phyloP scores from a whole-genome alignment of 2,797 vertebrate species.

The Picus viridis region DNA sequence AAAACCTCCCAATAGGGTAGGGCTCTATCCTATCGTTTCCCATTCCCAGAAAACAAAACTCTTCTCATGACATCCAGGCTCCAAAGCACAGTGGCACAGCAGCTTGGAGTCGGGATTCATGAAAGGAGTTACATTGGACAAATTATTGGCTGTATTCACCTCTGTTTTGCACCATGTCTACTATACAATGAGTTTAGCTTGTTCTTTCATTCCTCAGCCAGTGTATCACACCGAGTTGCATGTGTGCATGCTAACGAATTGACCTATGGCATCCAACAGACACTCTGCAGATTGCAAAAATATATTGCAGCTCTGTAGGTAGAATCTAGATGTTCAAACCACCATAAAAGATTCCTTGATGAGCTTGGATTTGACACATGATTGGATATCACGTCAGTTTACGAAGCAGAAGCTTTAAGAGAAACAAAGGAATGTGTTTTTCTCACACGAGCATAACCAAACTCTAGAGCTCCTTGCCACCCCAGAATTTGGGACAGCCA shows the following conservation, averaged over 20 bases:
- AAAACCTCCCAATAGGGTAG: background rate
- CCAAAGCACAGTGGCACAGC: background rate
- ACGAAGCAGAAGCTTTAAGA: background rate
- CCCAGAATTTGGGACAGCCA: background rate
- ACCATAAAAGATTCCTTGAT: background rate
- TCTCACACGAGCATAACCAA: background rate
- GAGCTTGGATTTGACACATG: background rate
- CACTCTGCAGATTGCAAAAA: background rate
- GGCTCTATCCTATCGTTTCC: background rate
- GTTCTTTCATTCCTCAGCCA: background rate
- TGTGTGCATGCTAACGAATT: background rate
- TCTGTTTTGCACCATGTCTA: background rate
- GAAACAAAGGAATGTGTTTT: background rate
- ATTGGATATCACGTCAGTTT: background rate
- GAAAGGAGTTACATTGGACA: background rate
- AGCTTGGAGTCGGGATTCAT: background rate
- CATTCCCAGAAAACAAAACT: background rate
- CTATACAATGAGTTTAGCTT: background rate
- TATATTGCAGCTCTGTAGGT: background rate
- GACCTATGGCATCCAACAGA: background rate
- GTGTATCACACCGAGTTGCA: rapidly evolving
- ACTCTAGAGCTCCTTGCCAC: background rate
- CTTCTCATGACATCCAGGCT: background rate
- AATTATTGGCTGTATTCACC: background rate
- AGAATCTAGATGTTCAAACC: background rate